These are phyloP conservation scores for Phengaris arion DNA, from an alignment of 2,888 invertebrate genomes.

Conservation along the genomic window DNA sequence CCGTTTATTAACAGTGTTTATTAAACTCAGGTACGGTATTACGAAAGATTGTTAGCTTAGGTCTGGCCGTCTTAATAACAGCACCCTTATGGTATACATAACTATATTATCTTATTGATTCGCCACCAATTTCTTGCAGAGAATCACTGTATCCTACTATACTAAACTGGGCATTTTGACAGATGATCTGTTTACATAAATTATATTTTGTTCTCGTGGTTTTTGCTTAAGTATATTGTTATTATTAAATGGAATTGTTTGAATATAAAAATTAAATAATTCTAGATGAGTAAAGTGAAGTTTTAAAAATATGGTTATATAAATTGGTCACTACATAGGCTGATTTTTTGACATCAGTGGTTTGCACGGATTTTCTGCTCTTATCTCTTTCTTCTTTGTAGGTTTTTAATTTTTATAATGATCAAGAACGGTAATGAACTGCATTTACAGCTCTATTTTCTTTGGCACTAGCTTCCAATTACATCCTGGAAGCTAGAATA, in stretches of 20 bases:
- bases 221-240: too few relatives aligned
- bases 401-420: background rate
- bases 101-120: constrained; percentile 35
- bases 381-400: too few relatives aligned
- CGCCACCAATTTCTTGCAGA: background rate
- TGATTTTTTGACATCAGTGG: too few relatives aligned
- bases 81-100: constrained; percentile 39
- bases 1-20: constrained; percentile 31
- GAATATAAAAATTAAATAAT: too few relatives aligned
- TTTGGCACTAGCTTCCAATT: background rate
- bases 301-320: too few relatives aligned
- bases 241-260: too few relatives aligned
- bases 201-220: too few relatives aligned
- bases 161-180: too few relatives aligned
- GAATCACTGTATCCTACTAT: background rate
- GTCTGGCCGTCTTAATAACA: constrained; percentile 41
- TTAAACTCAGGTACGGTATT: constrained; percentile 39
- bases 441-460: background rate
- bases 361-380: too few relatives aligned
- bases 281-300: too few relatives aligned
- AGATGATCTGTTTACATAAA: too few relatives aligned
- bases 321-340: too few relatives aligned
- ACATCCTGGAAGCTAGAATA: background rate
- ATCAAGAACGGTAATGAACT: background rate
- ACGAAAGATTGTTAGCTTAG: constrained; percentile 41